phyloP scores from a whole-genome alignment of 1,140 invertebrate species.

The Heliconius nattereri region DNA sequence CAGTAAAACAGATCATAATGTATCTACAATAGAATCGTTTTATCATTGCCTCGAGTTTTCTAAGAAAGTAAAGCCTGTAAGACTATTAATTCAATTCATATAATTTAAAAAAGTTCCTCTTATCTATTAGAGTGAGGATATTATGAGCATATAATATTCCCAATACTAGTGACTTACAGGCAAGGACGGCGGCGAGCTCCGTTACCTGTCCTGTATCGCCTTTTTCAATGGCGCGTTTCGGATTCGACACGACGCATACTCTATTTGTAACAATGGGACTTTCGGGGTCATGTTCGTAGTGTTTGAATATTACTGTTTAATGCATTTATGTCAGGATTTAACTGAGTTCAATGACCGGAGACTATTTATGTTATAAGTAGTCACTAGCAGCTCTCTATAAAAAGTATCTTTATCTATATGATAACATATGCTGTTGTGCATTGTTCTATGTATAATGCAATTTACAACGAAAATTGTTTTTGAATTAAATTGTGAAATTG shows the following conservation, averaged over 20 bases:
- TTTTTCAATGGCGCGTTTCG: slow-evolving; percentile 70
- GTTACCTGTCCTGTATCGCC: slow-evolving; percentile 74
- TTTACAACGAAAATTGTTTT: neutral
- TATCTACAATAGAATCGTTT: neutral
- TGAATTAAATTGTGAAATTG: neutral
- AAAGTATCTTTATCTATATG: neutral
- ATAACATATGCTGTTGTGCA: neutral
- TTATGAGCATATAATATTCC: slow-evolving; percentile 34
- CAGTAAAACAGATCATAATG: neutral
- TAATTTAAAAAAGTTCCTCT: neutral
- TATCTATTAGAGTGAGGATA: neutral
- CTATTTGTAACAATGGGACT: slow-evolving; percentile 73
- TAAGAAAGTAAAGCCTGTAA: too few species aligned
- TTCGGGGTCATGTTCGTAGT: slow-evolving; percentile 73
- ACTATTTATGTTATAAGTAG: neutral
- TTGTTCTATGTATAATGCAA: neutral
- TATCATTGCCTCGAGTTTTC: neutral
- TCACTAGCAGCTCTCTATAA: neutral
- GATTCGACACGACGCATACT: slow-evolving; percentile 75
- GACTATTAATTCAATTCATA: neutral
- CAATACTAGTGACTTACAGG: slow-evolving; percentile 50
- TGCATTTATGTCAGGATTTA: slow-evolving; percentile 69
- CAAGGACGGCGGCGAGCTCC: slow-evolving; percentile 53
- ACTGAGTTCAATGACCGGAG: slow-evolving; percentile 59
- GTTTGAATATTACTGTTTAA: slow-evolving; percentile 53